phyloP scores from a whole-genome alignment of 2,113 vertebrate species.

The Morone saxatilis region DNA sequence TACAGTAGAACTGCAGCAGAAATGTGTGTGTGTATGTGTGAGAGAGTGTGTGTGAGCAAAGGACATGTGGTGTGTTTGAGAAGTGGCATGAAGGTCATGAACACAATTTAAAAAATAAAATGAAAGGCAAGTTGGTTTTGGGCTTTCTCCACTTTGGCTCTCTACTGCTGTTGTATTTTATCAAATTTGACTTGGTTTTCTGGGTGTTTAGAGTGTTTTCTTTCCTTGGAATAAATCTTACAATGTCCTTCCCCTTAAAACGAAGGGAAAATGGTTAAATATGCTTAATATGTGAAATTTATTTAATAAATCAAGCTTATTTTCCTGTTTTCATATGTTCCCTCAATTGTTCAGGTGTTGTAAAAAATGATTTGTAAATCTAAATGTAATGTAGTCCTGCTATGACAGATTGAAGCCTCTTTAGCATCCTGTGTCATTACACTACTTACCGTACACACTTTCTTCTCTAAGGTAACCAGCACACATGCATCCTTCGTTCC shows the following conservation, averaged over 20 bases:
- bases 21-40: not conserved
- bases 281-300: not conserved
- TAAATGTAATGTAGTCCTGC: not conserved
- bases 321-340: not conserved
- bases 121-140: not conserved
- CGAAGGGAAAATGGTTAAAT: not conserved
- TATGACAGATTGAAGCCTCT: not conserved
- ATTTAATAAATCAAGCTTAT: not conserved
- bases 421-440: not conserved
- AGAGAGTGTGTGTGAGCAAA: not conserved
- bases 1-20: not conserved
- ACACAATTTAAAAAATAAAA: not conserved
- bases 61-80: not conserved
- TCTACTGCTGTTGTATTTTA: not conserved
- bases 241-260: not conserved
- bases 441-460: not conserved
- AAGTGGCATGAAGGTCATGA: slow-evolving; percentile 15
- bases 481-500: slow-evolving; percentile 27
- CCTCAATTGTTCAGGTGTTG: not conserved
- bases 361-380: not conserved
- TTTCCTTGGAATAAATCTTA: not conserved
- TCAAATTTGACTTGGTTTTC: not conserved
- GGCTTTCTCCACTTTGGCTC: slow-evolving; percentile 4
- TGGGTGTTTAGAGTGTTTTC: not conserved
- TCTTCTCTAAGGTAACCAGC: slow-evolving; percentile 47